Conservation (phyloP, 2,113 vertebrate species). For the Mungos mungo region DNA sequence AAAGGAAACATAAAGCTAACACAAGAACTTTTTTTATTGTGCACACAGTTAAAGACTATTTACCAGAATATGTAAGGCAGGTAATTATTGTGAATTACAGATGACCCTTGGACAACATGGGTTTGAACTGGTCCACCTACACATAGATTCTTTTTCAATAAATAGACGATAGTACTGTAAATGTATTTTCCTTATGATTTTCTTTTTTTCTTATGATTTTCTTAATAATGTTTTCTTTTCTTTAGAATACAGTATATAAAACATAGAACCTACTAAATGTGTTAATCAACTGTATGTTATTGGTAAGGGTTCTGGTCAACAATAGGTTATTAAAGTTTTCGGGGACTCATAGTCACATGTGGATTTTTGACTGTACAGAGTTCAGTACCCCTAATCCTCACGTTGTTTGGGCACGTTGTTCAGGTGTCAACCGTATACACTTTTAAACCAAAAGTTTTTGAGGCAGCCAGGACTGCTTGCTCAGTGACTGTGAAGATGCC, state of each 20-base stretch:
- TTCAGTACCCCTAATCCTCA: not conserved
- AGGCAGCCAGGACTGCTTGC: not conserved
- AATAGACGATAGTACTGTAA: not conserved
- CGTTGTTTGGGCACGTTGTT: not conserved
- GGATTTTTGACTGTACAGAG: not conserved
- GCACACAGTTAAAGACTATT: not conserved
- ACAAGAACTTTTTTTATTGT: not conserved
- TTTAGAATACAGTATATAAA: not conserved
- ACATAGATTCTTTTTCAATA: not conserved
- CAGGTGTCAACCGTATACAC: not conserved
- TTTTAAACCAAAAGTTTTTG: not conserved
- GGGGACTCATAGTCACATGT: not conserved
- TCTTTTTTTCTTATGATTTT: not conserved
- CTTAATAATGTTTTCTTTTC: not conserved
- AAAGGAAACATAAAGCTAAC: conserved; percentile 9
- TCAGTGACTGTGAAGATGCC: not conserved
- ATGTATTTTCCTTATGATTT: not conserved
- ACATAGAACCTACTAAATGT: not conserved
- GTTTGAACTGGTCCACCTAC: not conserved
- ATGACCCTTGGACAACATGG: not conserved
- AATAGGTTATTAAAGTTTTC: too few relatives aligned
- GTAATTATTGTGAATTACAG: not conserved
- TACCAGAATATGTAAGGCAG: not conserved
- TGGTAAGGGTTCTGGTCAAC: not conserved
- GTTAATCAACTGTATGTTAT: not conserved